Evolutionary conservation across 2,797 vertebrate species (phyloP), one percentile per base, ranked within the genome.

Genomic region (Halcyon badia): DNA sequence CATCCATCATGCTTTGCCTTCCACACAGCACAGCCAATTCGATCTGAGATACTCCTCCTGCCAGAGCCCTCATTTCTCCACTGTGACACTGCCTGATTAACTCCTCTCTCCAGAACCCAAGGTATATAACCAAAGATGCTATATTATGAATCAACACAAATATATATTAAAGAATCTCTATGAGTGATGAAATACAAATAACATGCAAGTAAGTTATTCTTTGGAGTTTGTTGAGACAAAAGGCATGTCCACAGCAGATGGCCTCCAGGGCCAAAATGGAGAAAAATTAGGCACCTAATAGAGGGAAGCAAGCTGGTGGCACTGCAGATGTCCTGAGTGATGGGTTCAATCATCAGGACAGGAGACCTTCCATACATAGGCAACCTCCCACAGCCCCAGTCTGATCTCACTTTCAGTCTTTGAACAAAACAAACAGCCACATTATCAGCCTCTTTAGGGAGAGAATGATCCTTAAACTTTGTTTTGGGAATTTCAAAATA

Each of bases 1-100:
- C 44, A 31, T 26, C 25, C 61, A 30, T 19, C 1, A 2, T 3
- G 0, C 44, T 70, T 56, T 60, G n/a, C 73, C 13, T 64, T 61
- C 24, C 6, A 3, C 0, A 4, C 0, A 0, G 14, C 14, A 19
- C n/a, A 85, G 69, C 26, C 2, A 1, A 15, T 14, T 83, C 30
- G 0, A 46, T 8, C 49, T 0, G 0, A 89, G 58, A 49, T 62
- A 11, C 46, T 58, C 11, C 14, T 89, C 51, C 52, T 60, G 30
- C 77, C 62, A 54, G 18, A 87, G 25, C n/a, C 10, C 31, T 57
- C 33, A 7, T 31, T 78, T 64, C 66, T 65, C 49, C 39, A 37
- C 35, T 1, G 0, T 10, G 33, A 31, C 52, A 14, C 28, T 52
- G 42, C 22, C 33, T 3, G 20, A 21, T 33, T 19, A 56, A 25